Percentiles rank a stretch among this genome's conserved stretches.
These are phyloP conservation scores for Atta texana DNA, from an alignment of 1,140 invertebrate species.

Conservation along the genomic window DNA sequence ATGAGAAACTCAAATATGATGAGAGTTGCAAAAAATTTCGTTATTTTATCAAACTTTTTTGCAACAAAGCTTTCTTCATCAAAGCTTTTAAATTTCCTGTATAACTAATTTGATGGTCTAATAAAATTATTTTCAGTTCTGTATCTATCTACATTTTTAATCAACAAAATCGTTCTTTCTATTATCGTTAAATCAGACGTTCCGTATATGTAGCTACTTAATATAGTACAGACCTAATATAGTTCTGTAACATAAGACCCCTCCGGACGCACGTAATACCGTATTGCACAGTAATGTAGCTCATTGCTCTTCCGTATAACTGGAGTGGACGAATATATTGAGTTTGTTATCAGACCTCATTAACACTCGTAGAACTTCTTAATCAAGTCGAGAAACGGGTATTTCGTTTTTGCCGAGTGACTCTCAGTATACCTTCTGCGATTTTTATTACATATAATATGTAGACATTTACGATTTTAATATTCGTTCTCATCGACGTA, in stretches of 20 bases:
- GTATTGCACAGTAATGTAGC: slow-evolving; percentile 21
- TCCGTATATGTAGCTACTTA: not conserved
- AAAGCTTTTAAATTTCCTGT: too few species aligned
- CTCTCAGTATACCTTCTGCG: not conserved
- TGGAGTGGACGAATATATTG: slow-evolving; percentile 8
- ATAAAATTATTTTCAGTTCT: too few species aligned
- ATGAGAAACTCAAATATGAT: too few species aligned
- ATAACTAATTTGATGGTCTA: too few species aligned
- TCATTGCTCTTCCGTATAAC: slow-evolving; percentile 51
- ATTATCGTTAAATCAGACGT: not conserved
- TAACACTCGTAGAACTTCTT: slow-evolving; percentile 44
- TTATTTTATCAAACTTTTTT: too few species aligned
- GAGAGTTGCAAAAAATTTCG: too few species aligned
- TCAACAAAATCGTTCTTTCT: too few species aligned
- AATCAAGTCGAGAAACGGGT: slow-evolving; percentile 21
- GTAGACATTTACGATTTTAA: slow-evolving; percentile 51
- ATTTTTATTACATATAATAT: slow-evolving; percentile 53
- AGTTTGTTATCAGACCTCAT: slow-evolving; percentile 29
- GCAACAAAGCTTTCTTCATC: too few species aligned
- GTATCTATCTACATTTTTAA: too few species aligned
- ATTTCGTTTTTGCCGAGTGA: slow-evolving; percentile 53
- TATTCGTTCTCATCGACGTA: slow-evolving; percentile 31
- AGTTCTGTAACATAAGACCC: slow-evolving; percentile 24
- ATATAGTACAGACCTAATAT: slow-evolving; percentile 10
- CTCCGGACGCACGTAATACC: slow-evolving; percentile 53